Conservation (phyloP, 1,140 invertebrate species). For the Coptotermes formosanus region DNA sequence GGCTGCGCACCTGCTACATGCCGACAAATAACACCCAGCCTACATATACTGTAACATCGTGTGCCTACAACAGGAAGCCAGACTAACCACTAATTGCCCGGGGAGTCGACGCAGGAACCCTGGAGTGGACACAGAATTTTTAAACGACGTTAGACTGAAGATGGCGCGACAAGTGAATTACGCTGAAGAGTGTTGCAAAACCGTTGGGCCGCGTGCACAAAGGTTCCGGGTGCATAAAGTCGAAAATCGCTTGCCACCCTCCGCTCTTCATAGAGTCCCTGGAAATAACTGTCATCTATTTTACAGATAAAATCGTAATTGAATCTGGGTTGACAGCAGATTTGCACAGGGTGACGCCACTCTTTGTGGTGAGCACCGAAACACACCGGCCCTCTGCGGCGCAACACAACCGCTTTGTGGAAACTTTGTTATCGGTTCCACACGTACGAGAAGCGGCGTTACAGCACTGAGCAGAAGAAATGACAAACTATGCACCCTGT, state of each 20-base stretch:
- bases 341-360: constrained; percentile 43
- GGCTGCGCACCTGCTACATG: too few relatives aligned
- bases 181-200: not conserved
- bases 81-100: not conserved
- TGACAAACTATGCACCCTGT: too few relatives aligned
- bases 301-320: constrained; percentile 59
- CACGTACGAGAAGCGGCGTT: too few relatives aligned
- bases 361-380: constrained; percentile 12
- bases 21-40: too few relatives aligned
- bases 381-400: not conserved
- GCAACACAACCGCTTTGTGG: too few relatives aligned
- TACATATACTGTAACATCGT: not conserved
- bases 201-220: not conserved
- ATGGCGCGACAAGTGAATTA: constrained; percentile 16
- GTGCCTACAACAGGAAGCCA: not conserved
- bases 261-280: constrained; percentile 26
- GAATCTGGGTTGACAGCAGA: constrained; percentile 57
- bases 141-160: not conserved
- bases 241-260: constrained; percentile 26
- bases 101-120: not conserved
- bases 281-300: constrained; percentile 60
- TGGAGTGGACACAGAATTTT: not conserved
- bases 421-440: too few relatives aligned
- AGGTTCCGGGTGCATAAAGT: constrained; percentile 10
- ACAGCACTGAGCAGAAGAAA: too few relatives aligned